Evolutionary conservation across 2,888 invertebrate genomes (phyloP), one percentile per base, ranked within the genome.

Genomic region (Blomia tropicalis): DNA sequence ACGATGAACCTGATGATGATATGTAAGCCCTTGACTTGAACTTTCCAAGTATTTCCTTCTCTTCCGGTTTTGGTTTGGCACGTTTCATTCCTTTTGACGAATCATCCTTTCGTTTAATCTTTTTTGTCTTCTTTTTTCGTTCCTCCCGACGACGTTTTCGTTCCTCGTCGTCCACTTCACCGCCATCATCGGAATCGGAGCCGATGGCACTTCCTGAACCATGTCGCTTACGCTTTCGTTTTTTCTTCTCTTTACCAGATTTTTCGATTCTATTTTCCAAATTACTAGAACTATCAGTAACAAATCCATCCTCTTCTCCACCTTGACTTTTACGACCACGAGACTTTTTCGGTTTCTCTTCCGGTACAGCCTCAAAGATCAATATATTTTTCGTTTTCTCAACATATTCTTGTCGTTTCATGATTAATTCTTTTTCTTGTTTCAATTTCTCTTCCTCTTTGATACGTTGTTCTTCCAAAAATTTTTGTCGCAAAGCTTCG

Each of bases 301-400:
- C 65, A 58, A 66, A 68, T 23, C 65, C 67, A 64, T 67, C 68
- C 19, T 65, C 67, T 64, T 66, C 68, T 31, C 58, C 60, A 23
- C 25, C 58, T 1, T 29, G 14, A 31, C 43, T 22, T 36, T 59
- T 59, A 36, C 60, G 32, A 22, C 31, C 41, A 41, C 58, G 43
- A 36, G 51, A 22, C 44, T 63, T 59, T 32, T 56, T 41, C 0
- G 73, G 73, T 70, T 81, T 81, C 70, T 89, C 87, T 1, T 79
- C 77, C 0, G 86, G 84, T 77, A 84, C 81, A 60, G 87, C 88
- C n/a, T 82, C 81, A 71, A 91, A 90, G 41, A 90, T 73, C 29
- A 91, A 73, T 0, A 88, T 86, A 71, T 84, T 85, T 76, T 92
- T 93, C 0, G 93, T 95, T 77, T 95, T 95, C 74, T 95, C 93